These are phyloP conservation scores for Rhogogaster chlorosoma DNA, from an alignment of 2,888 invertebrate species.

Conservation along the genomic window DNA sequence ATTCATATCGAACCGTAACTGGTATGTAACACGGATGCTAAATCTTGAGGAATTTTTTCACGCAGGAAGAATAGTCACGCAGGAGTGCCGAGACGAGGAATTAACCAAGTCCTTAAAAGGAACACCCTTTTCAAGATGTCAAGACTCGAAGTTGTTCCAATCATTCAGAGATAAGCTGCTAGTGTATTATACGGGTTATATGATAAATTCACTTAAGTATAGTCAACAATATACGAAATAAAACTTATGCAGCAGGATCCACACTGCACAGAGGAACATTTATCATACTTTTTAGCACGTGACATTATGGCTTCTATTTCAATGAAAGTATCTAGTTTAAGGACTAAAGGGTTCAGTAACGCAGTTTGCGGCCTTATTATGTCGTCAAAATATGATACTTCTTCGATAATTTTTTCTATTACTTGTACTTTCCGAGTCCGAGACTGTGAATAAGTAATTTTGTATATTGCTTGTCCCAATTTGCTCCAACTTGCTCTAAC, in stretches of 20 bases:
- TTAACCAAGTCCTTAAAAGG: neutral
- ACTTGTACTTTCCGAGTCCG: neutral
- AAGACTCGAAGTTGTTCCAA: constrained; percentile 2
- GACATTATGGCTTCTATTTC: neutral
- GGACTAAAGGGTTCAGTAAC: neutral
- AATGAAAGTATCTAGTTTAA: neutral
- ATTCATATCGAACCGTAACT: constrained; percentile 28
- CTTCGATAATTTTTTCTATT: neutral
- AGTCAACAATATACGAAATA: neutral
- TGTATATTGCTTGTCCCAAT: constrained; percentile 26
- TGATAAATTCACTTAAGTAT: neutral
- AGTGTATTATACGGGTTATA: neutral
- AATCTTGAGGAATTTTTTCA: constrained; percentile 34
- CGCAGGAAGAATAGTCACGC: neutral
- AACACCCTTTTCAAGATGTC: neutral
- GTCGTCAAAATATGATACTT: neutral
- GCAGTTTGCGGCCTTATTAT: neutral
- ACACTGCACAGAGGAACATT: neutral
- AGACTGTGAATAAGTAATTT: neutral
- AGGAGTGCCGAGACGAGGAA: neutral
- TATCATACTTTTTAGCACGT: neutral
- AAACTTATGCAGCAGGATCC: neutral
- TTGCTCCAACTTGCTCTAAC: constrained; percentile 19
- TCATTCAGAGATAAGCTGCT: neutral
- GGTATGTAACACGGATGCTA: constrained; percentile 9